Conservation (phyloP, 2,888 invertebrate genomes). For the Zhuqinia jingwanae region DNA sequence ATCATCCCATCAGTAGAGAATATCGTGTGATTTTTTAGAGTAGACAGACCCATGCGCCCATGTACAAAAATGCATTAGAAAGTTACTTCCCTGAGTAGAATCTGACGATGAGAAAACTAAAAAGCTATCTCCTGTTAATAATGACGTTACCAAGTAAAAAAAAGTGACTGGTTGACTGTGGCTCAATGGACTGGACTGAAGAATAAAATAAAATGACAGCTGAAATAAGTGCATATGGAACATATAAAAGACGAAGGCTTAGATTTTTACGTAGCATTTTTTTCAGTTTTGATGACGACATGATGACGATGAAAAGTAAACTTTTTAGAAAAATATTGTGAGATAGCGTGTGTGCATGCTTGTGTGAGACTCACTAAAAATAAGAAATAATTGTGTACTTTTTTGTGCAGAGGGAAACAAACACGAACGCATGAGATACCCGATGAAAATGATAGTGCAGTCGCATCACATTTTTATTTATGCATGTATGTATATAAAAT, state of each 20-base stretch:
- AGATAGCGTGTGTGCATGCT: not conserved
- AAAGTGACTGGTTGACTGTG: constrained; percentile 51
- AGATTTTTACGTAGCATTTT: constrained; percentile 33
- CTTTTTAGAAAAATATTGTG: not conserved
- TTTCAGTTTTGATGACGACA: constrained; percentile 12
- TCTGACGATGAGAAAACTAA: constrained; percentile 17
- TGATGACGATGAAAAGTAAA: not conserved
- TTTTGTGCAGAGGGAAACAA: not conserved
- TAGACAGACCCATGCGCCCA: not conserved
- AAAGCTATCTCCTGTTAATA: constrained; percentile 19
- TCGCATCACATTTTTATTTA: not conserved
- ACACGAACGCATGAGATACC: not conserved
- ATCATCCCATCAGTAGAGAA: not conserved
- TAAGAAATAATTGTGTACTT: constrained; percentile 17
- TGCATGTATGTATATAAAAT: not conserved
- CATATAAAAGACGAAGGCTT: not conserved
- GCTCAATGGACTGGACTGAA: constrained; percentile 39
- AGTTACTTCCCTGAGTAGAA: not conserved
- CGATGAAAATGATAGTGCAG: constrained; percentile 11
- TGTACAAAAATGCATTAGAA: no score
- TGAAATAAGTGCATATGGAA: not conserved
- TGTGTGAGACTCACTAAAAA: not conserved
- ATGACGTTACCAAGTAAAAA: constrained; percentile 40
- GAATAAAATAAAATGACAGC: constrained; percentile 44
- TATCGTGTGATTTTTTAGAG: constrained; percentile 8